Percentiles rank a stretch among this genome's conserved stretches.
phyloP scores from a whole-genome alignment of 2,888 invertebrate genomes.

The Sarcophaga subvicina region DNA sequence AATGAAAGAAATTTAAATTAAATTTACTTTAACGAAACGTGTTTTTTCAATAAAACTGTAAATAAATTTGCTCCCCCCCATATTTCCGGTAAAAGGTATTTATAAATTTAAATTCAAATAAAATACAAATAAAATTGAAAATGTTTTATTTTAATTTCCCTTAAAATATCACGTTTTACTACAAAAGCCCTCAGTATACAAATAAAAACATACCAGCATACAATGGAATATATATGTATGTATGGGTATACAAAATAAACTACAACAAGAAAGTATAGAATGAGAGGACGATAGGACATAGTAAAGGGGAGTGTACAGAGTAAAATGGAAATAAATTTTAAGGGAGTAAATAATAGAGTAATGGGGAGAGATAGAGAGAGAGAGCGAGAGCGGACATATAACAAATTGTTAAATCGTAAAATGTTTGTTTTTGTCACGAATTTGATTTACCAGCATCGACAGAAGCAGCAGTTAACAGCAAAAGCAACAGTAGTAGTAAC shows the following conservation, averaged over 20 bases:
- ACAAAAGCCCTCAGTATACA: constrained; percentile 25
- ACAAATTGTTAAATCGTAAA: constrained; percentile 43
- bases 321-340: background rate
- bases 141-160: constrained; percentile 52
- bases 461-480: background rate
- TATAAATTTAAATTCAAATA: constrained; percentile 16
- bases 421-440: constrained; percentile 58
- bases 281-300: background rate
- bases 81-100: background rate
- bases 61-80: background rate
- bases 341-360: background rate
- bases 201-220: constrained; percentile 4
- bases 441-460: constrained; percentile 43
- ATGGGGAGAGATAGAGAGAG: background rate
- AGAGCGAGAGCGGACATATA: background rate
- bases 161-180: constrained; percentile 49
- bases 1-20: constrained; percentile 4
- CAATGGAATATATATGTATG: background rate
- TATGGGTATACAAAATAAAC: background rate
- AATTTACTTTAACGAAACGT: background rate
- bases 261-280: too few species aligned
- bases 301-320: background rate
- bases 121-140: constrained; percentile 3
- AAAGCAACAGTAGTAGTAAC: background rate
- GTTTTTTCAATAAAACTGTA: background rate